These are phyloP conservation scores for Mercenaria mercenaria DNA, from an alignment of 1,140 invertebrate species.

Conservation along the genomic window DNA sequence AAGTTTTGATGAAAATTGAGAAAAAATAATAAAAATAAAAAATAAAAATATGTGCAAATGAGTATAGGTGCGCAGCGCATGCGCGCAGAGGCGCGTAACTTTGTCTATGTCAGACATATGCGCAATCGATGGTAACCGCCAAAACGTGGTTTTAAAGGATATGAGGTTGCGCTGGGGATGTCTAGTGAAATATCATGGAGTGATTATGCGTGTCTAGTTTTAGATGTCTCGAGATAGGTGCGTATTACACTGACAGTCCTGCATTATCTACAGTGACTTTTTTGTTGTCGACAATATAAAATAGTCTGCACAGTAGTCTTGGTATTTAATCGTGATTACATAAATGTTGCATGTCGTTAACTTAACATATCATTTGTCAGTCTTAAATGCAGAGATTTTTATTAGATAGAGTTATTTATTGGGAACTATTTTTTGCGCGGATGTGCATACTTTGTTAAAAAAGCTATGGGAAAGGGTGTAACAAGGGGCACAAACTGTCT, in stretches of 20 bases:
- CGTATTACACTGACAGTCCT: constrained; percentile 24
- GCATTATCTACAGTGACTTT: constrained; percentile 43
- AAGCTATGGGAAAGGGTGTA: constrained; percentile 49
- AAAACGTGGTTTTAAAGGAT: constrained; percentile 47
- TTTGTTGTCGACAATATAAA: not conserved
- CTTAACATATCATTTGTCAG: constrained; percentile 26
- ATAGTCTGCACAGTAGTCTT: not conserved
- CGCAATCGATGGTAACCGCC: constrained; percentile 47
- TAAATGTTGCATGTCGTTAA: constrained; percentile 38
- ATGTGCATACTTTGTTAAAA: constrained; percentile 53
- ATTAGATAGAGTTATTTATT: constrained; percentile 14
- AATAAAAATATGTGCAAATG: not conserved
- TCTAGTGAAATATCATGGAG: constrained; percentile 60
- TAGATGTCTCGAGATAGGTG: constrained; percentile 34
- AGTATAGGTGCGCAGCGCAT: constrained; percentile 31
- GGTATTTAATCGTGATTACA: constrained; percentile 35
- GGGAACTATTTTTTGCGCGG: constrained; percentile 57
- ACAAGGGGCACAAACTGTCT: constrained; percentile 52
- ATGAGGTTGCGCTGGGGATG: constrained; percentile 47
- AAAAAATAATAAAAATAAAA: not conserved
- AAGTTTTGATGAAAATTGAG: not conserved
- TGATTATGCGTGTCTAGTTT: constrained; percentile 49
- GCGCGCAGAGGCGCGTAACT: constrained; percentile 33
- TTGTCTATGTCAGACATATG: constrained; percentile 61
- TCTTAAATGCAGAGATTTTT: constrained; percentile 23